Percentiles rank a stretch among this genome's conserved stretches.
phyloP scores from a whole-genome alignment of 2,888 invertebrate species.

The Rotaria magnacalcarata region DNA sequence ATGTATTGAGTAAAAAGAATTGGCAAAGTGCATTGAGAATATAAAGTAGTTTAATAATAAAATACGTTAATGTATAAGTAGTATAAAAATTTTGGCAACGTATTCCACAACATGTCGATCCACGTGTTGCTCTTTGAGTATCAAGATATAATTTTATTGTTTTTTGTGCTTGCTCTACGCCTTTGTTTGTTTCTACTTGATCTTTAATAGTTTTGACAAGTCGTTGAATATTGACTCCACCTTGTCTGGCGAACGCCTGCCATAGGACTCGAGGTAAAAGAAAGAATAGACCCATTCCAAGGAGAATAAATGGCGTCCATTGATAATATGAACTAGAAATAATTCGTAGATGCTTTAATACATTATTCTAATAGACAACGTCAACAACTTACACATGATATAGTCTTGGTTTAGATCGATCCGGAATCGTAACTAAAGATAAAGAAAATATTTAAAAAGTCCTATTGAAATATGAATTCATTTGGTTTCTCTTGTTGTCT shows the following conservation, averaged over 20 bases:
- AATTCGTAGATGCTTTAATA: not conserved
- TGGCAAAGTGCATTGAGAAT: not conserved
- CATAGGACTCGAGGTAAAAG: not conserved
- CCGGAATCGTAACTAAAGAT: not conserved
- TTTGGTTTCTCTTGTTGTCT: no score
- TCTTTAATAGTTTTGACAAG: not conserved
- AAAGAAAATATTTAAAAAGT: not conserved
- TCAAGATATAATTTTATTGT: not conserved
- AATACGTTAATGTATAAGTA: not conserved
- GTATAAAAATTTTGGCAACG: not conserved
- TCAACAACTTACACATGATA: not conserved
- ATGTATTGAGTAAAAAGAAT: constrained; percentile 9
- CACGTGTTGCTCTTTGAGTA: not conserved
- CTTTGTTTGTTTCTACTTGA: not conserved
- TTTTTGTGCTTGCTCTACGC: not conserved
- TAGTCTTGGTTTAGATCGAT: not conserved
- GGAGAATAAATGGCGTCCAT: not conserved
- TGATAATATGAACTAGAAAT: constrained; percentile 3
- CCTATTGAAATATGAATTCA: no score
- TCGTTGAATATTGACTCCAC: not conserved
- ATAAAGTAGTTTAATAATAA: not conserved
- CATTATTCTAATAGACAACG: not conserved
- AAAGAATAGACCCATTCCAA: not conserved
- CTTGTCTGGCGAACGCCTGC: not conserved
- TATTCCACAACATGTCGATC: not conserved